Percentiles rank a stretch among this genome's conserved stretches.
Evolutionary conservation across 1,140 invertebrate genomes (phyloP).

Genomic region (Vollenhovia emeryi): DNA sequence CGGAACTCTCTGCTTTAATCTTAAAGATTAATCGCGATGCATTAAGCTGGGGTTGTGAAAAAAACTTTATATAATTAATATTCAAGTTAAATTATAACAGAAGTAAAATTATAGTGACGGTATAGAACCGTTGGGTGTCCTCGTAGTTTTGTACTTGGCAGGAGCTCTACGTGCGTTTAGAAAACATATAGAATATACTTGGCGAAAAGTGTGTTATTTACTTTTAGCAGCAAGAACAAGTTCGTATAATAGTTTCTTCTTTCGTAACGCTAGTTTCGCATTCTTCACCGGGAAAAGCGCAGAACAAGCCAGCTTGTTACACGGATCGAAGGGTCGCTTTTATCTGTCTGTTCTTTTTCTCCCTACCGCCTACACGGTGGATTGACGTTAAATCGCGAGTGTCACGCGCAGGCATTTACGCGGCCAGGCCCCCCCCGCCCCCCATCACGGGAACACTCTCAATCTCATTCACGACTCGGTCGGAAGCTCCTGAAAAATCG

Average conservation of each 20-base stretch:
- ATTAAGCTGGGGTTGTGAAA: neutral
- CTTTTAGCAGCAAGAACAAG: neutral
- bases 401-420: conserved; percentile 27
- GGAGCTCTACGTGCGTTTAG: neutral
- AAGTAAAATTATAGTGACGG: neutral
- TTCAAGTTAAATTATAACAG: neutral
- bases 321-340: conserved; percentile 19
- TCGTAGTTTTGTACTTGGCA: neutral
- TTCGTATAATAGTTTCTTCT: neutral
- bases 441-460: conserved; percentile 28
- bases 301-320: neutral
- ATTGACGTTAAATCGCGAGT: conserved; percentile 52
- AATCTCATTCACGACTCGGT: conserved; percentile 53
- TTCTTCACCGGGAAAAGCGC: neutral
- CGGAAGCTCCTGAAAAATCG: conserved; percentile 53
- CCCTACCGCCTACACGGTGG: neutral
- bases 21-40: neutral
- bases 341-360: conserved; percentile 16
- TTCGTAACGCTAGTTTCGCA: neutral
- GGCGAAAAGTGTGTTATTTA: neutral
- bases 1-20: too few species aligned
- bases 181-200: neutral
- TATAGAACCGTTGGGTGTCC: neutral
- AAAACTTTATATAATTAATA: neutral
- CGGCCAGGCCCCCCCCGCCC: too few species aligned